Evolutionary conservation across 2,113 vertebrate genomes (phyloP), one percentile per base, ranked within the genome.

Genomic region (Charadrius vociferus): DNA sequence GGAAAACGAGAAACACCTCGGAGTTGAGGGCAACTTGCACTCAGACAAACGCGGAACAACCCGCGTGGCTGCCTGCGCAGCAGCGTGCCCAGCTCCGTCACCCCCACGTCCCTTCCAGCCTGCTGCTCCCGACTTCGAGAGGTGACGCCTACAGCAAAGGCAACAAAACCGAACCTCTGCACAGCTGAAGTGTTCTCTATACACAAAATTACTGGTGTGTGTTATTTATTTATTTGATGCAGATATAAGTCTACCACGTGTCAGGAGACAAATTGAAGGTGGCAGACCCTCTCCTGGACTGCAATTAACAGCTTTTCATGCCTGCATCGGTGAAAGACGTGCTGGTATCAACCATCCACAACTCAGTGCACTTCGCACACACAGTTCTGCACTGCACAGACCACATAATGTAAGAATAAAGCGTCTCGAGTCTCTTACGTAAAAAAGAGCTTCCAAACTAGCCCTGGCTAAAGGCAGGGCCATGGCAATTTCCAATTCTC

Each of bases 391-490:
- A 39, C 26, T 72, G 56, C 49, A 10, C 24, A 9, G 53, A 70
- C 37, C 62, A 24, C 30, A 21, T 7, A 20, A 37, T 2, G 20
- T 53, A 59, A 90, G 39, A 68, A 83, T 41, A 62, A 70, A 36
- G 41, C 9, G 14, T n/a, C 14, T 29, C 0, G 0, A 37, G 29
- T 9, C 9, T 26, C 26, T 39, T 3, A 14, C 0, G 1, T 17
- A 9, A 67, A 26, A 82, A 72, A 72, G 41, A 59, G 29, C 41
- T 85, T 70, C 66, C 65, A 22, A 74, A 34, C 41, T 68, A 82
- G 36, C 66, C 73, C 15, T 32, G 14, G 34, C 77, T 41, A 90
- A 66, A 81, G 75, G 59, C 55, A 90, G 43, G 62, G 39, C 74
- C 85, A 36, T 0, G 65, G 71, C 24, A 66, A 39, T 79, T 92